Conservation (phyloP, 1,140 invertebrate genomes). For the Brachionus asplanchnoidis region DNA sequence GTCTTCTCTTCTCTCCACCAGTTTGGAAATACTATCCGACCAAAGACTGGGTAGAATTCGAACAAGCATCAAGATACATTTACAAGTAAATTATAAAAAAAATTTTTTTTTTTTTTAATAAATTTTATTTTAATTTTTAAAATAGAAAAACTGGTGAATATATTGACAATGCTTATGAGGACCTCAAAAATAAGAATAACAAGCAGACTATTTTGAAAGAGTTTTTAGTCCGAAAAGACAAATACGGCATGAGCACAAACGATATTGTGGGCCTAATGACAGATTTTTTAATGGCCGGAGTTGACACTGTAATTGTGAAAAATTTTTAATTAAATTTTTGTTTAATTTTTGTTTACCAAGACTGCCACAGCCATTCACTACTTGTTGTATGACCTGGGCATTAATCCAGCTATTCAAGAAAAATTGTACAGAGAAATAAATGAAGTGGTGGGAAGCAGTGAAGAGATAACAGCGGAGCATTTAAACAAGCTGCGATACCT, state of each 20-base stretch:
- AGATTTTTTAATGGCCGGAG: conserved; percentile 36
- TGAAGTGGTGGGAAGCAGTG: not conserved
- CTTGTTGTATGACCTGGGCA: not conserved
- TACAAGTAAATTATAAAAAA: not conserved
- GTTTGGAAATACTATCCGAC: conserved; percentile 39
- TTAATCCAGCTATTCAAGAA: not conserved
- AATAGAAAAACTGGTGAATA: not conserved
- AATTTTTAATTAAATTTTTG: not conserved
- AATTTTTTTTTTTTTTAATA: too few relatives aligned
- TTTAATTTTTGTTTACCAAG: not conserved
- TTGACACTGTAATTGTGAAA: conserved; percentile 20
- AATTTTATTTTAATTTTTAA: not conserved
- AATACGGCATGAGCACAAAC: not conserved
- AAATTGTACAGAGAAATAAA: conserved; percentile 35
- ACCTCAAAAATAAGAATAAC: not conserved
- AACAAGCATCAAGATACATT: not conserved
- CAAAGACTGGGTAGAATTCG: conserved; percentile 35
- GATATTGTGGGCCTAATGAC: conserved; percentile 24
- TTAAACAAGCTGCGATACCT: conserved; percentile 10
- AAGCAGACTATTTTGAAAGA: conserved; percentile 25
- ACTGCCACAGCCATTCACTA: conserved; percentile 32
- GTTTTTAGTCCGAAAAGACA: not conserved
- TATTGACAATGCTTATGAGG: conserved; percentile 12
- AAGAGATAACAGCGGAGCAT: conserved; percentile 18
- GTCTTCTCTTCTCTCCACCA: conserved; percentile 25